phyloP scores from a whole-genome alignment of 2,888 invertebrate genomes.

The Coenonympha glycerion region DNA sequence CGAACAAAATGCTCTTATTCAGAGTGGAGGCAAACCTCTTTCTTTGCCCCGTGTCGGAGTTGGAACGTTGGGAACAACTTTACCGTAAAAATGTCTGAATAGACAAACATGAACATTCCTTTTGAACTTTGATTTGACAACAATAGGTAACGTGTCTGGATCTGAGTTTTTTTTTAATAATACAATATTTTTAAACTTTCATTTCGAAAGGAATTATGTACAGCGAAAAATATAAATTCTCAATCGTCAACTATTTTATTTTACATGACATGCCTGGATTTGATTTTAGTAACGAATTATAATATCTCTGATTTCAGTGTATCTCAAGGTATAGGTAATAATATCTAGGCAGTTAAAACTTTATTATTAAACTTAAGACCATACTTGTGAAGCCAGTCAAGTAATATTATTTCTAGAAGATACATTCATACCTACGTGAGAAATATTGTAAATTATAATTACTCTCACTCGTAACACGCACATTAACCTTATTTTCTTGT shows the following conservation, averaged over 20 bases:
- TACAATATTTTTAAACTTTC: neutral
- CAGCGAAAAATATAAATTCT: too few species aligned
- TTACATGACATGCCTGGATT: too few species aligned
- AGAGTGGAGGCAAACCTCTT: slow-evolving; percentile 31
- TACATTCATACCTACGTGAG: too few species aligned
- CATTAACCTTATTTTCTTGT: neutral
- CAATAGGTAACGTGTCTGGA: neutral
- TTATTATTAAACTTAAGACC: too few species aligned
- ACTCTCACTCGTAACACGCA: neutral
- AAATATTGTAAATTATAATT: neutral
- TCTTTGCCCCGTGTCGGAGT: slow-evolving; percentile 16
- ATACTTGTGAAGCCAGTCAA: too few species aligned
- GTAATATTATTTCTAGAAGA: too few species aligned
- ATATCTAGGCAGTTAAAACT: too few species aligned
- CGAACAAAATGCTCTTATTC: slow-evolving; percentile 37
- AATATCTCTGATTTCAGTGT: too few species aligned
- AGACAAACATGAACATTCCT: slow-evolving; percentile 9
- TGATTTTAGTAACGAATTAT: too few species aligned
- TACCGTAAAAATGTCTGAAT: slow-evolving; percentile 15
- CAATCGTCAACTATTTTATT: too few species aligned
- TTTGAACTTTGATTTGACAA: slow-evolving; percentile 9
- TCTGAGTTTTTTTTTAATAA: neutral
- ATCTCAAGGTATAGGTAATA: too few species aligned
- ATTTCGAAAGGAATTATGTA: too few species aligned
- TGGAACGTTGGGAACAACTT: slow-evolving; percentile 9